Evolutionary conservation across 2,113 vertebrate genomes (phyloP), one percentile per base, ranked within the genome.

Genomic region (Boulengeromyrus knoepffleri): DNA sequence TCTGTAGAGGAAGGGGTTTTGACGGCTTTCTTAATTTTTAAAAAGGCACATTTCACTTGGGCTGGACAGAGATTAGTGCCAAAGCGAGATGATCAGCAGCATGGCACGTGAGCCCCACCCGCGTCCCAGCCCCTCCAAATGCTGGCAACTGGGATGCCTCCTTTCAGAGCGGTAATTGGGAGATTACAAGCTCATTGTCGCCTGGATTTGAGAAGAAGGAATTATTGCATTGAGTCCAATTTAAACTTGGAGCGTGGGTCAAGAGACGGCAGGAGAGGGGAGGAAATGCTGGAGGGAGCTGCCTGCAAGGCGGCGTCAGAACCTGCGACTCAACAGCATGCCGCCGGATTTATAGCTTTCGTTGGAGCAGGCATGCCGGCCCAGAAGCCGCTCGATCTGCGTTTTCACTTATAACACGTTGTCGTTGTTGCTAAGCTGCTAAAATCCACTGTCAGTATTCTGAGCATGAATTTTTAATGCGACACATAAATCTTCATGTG

Each of bases 101-200:
- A 50, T 27, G 84, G n/a, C 4, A 5, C 24, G 47, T 86, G 8
- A 27, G 45, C 47, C 9, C 19, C 24, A 13, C 31, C 47, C 46
- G 8, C 10, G 3, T 17, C 47, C 47, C 47, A 27, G 45, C 84
- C 84, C 10, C 47, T 50, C 45, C 50, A 10, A 31, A 15, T 19
- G 5, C 70, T 91, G 83, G 91, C 89, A 50, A 91, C 93, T 92
- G 91, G 88, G 27, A 91, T 91, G 90, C 91, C 91, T 92, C 77
- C 80, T 88, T 91, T 88, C 52, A 31, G 88, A 86, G 90, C 39
- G 85, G 92, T 92, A 93, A 92, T 93, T 91, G 91, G 90, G 88
- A 90, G 90, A 94, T 94, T 89, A 94, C 91, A 88, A 91, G 87
- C 92, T 93, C 92, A 89, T 92, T 92, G 90, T 93, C 86, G 62